A percentile compares a stretch with the other conserved stretches of the same genome.
Conservation (phyloP, 2,113 vertebrate genomes). For the Tragelaphus strepsiceros region DNA sequence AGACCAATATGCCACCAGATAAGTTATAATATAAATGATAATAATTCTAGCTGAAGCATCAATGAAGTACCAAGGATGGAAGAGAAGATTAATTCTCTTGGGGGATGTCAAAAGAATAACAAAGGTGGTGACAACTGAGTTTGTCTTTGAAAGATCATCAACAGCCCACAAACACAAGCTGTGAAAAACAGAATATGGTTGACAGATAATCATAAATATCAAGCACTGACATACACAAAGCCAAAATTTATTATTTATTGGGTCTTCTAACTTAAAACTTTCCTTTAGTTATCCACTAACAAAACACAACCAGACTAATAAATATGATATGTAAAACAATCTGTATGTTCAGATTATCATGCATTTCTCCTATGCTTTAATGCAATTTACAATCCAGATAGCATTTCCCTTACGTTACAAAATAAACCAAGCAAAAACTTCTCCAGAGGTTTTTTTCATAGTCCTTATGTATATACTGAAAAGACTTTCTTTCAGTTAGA, state of each 20-base stretch:
- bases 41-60: background rate
- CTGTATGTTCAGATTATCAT: background rate
- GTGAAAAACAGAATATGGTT: background rate
- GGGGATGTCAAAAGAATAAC: background rate
- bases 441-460: background rate
- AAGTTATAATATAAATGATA: background rate
- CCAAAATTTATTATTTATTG: background rate
- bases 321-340: background rate
- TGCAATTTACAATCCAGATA: background rate
- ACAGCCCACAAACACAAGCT: background rate
- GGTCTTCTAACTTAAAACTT: background rate
- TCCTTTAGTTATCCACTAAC: background rate
- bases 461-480: background rate
- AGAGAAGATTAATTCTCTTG: background rate
- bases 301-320: conserved; percentile 1
- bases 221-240: background rate
- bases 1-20: background rate
- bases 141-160: background rate
- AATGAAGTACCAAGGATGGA: background rate
- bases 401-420: background rate
- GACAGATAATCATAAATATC: conserved; percentile 14
- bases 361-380: background rate
- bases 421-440: background rate
- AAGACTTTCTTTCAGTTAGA: background rate
- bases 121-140: background rate